A percentile compares a stretch with the other conserved stretches of the same genome.
phyloP scores from a whole-genome alignment of 2,888 invertebrate species.

The Nomada hirtipes region DNA sequence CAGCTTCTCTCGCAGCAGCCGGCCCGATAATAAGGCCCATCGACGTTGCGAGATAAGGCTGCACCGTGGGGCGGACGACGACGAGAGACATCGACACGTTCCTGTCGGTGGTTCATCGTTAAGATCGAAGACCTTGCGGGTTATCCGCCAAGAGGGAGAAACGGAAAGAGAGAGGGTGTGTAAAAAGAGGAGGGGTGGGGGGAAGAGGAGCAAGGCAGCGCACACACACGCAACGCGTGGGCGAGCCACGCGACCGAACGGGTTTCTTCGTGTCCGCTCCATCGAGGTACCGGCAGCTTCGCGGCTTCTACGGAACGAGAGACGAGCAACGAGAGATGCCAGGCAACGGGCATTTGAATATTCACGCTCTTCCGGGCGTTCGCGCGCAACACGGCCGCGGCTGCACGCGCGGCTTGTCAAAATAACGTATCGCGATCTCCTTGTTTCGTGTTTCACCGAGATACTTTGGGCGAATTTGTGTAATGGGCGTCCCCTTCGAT shows the following conservation, averaged over 20 bases:
- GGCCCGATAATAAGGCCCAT: conserved; percentile 61
- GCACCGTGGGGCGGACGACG: conserved; percentile 28
- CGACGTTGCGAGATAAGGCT: conserved; percentile 50
- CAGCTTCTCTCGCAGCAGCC: conserved; percentile 37
- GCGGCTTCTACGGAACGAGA: conserved; percentile 60
- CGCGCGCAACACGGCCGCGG: conserved; percentile 33
- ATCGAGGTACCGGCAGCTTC: conserved; percentile 60
- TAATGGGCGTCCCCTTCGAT: not conserved
- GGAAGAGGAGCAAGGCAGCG: conserved; percentile 54
- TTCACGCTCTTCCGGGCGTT: conserved; percentile 61
- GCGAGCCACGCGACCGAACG: conserved; percentile 84
- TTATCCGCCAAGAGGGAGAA: conserved; percentile 31
- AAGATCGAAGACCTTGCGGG: conserved; percentile 66
- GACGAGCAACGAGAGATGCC: conserved; percentile 38
- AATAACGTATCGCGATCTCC: conserved; percentile 37
- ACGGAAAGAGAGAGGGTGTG: not conserved
- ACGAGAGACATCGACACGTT: conserved; percentile 55
- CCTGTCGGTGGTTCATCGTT: conserved; percentile 62
- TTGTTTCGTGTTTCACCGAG: not conserved
- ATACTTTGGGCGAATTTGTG: conserved; percentile 4
- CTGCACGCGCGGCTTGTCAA: conserved; percentile 55
- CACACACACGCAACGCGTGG: conserved; percentile 79
- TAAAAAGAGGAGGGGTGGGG: conserved; percentile 24
- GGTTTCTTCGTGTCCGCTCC: conserved; percentile 73
- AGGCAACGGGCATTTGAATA: conserved; percentile 63